These are phyloP conservation scores for Pristionchus entomophagus DNA, from an alignment of 2,888 invertebrate species.

Conservation along the genomic window DNA sequence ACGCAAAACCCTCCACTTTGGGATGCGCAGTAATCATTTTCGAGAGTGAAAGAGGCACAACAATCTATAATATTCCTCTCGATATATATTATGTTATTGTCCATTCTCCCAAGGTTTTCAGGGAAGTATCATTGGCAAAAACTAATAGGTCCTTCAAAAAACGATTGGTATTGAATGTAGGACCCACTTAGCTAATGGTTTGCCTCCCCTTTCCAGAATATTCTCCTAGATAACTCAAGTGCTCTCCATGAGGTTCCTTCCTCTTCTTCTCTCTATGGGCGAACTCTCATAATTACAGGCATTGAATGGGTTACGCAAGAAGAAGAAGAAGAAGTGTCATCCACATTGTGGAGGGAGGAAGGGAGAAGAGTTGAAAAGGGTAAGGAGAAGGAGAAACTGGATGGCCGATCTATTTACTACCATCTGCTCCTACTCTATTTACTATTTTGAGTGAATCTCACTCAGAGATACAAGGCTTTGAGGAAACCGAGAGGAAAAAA, in stretches of 20 bases:
- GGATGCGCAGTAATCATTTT: neutral
- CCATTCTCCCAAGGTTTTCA: neutral
- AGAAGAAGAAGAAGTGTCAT: neutral
- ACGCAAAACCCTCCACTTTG: neutral
- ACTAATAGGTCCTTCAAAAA: neutral
- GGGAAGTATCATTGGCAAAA: neutral
- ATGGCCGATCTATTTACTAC: neutral
- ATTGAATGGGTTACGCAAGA: conserved; percentile 20
- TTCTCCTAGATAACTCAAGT: neutral
- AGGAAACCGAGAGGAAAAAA: neutral
- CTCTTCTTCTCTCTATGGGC: neutral
- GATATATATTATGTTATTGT: too few species aligned
- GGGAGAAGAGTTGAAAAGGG: too few species aligned
- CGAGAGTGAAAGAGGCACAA: neutral
- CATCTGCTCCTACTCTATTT: neutral
- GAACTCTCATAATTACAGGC: conserved; percentile 2
- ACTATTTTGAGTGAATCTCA: neutral
- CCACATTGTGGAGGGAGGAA: neutral
- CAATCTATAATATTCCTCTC: neutral
- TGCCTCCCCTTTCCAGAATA: neutral
- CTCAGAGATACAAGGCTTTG: neutral
- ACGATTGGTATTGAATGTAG: too few species aligned
- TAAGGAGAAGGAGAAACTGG: neutral
- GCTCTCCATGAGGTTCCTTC: neutral
- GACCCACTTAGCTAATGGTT: neutral